Evolutionary conservation across 2,113 vertebrate genomes (phyloP), one percentile per base, ranked within the genome.

Genomic region (Lepidothrix coronata): DNA sequence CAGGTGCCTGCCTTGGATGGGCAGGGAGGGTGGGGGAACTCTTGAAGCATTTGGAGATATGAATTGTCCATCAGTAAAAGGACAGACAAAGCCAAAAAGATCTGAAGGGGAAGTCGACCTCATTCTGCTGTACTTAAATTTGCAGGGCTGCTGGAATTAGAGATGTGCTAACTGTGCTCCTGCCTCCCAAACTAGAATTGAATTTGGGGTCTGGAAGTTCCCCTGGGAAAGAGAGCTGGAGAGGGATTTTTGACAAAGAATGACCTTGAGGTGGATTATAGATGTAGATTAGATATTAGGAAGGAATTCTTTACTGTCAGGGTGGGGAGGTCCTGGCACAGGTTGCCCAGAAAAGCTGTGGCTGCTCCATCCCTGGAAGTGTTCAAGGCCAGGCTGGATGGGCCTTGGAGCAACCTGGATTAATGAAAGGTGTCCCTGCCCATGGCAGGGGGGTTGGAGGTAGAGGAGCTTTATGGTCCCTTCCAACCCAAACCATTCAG

Each of bases 311-410:
- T 33, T 5, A 8, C 22, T 77, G 22, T 28, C 13, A 57, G 18
- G 10, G 31, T 37, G 35, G 4, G 0, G 0, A 62, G 17, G 14
- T 8, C 30, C 25, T 63, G 48, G 57, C 25, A 77, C 25, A 76
- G 35, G 25, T 0, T 43, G 5, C 15, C 49, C 49, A 63, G 14
- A 77, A 17, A 8, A 43, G 6, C 18, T 57, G 57, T 49, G 57
- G 41, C 31, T 63, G 57, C 18, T 6, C 14, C 30, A 54, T n/a
- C n/a, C 20, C 28, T 75, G 55, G 12, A 4, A 62, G 17, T 83
- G 71, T 3, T 10, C 63, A 57, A 49, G 57, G 12, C 41, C 31
- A 43, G 41, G 18, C 0, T 76, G 17, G 41, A 33, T 0, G 0
- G 41, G 35, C 3, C 11, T 62, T 33, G 55, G 71, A 63, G 9